Evolutionary conservation across 1,140 invertebrate genomes (phyloP), one percentile per base, ranked within the genome.

Genomic region (Patella vulgata): DNA sequence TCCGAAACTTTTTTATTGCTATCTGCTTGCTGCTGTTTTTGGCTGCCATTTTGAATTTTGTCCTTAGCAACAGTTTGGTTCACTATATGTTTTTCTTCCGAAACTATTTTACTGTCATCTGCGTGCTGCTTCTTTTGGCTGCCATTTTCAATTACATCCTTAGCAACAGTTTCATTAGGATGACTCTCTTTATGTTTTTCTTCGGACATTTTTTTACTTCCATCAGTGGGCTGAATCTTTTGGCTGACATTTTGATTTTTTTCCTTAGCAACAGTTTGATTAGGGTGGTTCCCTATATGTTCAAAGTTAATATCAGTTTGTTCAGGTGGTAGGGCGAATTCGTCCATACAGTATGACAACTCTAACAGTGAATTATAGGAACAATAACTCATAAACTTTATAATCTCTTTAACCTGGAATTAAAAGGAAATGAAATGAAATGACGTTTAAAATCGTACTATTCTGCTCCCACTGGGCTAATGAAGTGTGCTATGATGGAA

Each of bases 281-380:
- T 19, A 21, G 21, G 23, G 17, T 48, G 14, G n/a, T 17, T 23
- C n/a, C 17, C 14, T 27, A 14, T 21, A 12, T 40, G 17, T 4
- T 46, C 56, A 58, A 30, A 30, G 25, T 48, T 44, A 48, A 58
- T 12, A 23, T 48, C 46, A n/a, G n/a, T 28, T 4, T 48, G n/a
- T 48, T 23, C 46, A n/a, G 75, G 78, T 4, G 91, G 87, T 48
- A 87, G 85, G 0, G 92, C 91, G 75, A 90, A 91, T 68, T 93
- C 90, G 73, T 94, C 94, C 83, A 93, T 90, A 25, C 97, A 85
- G 81, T 95, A 97, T 0, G 94, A 92, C 72, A 92, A 91, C 85
- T 98, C 96, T 4, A 97, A 82, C 57, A 92, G 88, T 89, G 93
- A 94, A 68, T 96, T 96, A 77, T 98, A 97, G n/a, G 89, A 88